Evolutionary conservation across 2,797 vertebrate species (phyloP), one percentile per base, ranked within the genome.

Genomic region (Mormyrus hasselquistii): DNA sequence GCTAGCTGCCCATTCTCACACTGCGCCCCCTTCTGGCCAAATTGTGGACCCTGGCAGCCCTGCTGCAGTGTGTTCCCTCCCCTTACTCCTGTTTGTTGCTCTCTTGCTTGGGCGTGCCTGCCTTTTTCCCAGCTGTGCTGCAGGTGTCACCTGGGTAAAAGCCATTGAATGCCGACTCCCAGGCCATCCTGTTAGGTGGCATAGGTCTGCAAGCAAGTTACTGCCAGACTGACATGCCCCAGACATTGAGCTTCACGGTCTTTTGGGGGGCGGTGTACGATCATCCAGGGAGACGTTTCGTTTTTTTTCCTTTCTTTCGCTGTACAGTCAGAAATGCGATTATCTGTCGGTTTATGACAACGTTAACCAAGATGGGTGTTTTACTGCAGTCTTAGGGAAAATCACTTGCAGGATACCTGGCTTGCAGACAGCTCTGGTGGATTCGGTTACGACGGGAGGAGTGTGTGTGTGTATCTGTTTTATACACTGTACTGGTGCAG

Each of bases 401-500:
- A 89, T 57, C 53, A 55, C 50, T 57, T 49, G 44, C 82, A 34
- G 88, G 52, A 29, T 34, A 5, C 12, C 47, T 89, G 44, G 53
- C 38, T 62, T 49, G 29, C 25, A 84, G 59, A 49, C 55, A 89
- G 79, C 5, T 85, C 83, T 85, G 34, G n/a, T 41, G 25, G 29
- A 44, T 47, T 53, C 25, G 14, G 41, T 83, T 44, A 88, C 19
- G n/a, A 82, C 6, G 57, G 22, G 29, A 29, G 73, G 34, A 29
- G 9, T 53, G 50, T 79, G 34, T 83, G 8, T n/a, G 76, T 19
- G 53, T 47, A 55, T 52, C 25, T 69, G 52, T 86, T 87, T 87
- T 22, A 38, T 83, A 25, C 88, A 57, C 87, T 91, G 91, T 90
- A 41, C 90, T 65, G 65, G 89, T 92, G 90, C 92, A 91, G 91